Evolutionary conservation across 1,140 invertebrate genomes (phyloP).

Genomic region (Papilio polytes): DNA sequence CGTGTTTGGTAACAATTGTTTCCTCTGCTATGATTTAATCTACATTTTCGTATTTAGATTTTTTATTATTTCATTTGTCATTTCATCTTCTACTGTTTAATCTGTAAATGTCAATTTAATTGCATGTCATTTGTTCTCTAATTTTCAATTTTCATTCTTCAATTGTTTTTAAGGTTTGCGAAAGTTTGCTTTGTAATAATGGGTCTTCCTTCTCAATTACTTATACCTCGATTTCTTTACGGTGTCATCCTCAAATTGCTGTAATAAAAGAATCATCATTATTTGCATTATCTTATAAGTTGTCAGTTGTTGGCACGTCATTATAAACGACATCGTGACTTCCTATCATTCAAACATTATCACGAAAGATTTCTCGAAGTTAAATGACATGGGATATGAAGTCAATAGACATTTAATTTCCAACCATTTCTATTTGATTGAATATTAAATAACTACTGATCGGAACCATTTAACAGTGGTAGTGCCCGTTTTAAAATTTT

Average conservation of each 20-base stretch:
- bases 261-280: conserved; percentile 57
- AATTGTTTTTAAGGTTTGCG: background rate
- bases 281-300: conserved; percentile 45
- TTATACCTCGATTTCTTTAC: conserved; percentile 49
- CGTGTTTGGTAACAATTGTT: background rate
- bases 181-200: background rate
- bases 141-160: background rate
- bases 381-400: background rate
- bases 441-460: no score
- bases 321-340: background rate
- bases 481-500: no score
- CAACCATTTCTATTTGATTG: background rate
- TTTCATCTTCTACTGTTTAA: background rate
- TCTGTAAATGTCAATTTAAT: background rate
- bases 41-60: background rate
- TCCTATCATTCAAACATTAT: background rate
- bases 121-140: background rate
- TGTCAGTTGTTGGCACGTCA: background rate
- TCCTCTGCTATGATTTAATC: background rate
- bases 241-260: conserved; percentile 43
- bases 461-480: no score
- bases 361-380: background rate
- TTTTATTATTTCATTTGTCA: background rate
- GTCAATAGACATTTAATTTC: background rate
- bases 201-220: conserved; percentile 39